A percentile compares a stretch with the other conserved stretches of the same genome.
phyloP scores from a whole-genome alignment of 2,888 invertebrate species.

The Drosophila stalkeri region DNA sequence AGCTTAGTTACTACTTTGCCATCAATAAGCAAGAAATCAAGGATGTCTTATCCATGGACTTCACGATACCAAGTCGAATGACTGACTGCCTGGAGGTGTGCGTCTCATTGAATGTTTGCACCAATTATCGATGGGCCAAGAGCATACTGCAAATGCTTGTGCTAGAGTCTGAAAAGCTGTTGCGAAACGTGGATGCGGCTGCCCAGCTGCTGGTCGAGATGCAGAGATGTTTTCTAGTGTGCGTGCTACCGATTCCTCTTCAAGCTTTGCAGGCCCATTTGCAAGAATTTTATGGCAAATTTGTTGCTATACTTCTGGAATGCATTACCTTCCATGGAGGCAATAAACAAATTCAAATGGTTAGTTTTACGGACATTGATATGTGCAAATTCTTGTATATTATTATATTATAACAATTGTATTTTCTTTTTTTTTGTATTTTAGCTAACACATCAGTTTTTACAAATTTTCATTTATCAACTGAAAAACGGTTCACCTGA shows the following conservation, averaged over 20 bases:
- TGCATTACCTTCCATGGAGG: conserved; percentile 62
- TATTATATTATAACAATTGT: too few relatives aligned
- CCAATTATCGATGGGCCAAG: conserved; percentile 83
- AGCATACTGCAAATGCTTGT: conserved; percentile 78
- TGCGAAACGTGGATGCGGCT: conserved; percentile 64
- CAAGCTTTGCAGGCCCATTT: conserved; percentile 71
- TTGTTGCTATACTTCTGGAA: conserved; percentile 76
- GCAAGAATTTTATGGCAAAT: conserved; percentile 77
- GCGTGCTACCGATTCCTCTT: conserved; percentile 76
- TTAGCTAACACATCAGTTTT: conserved; percentile 63
- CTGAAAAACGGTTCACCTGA: conserved; percentile 37
- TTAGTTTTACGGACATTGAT: conserved; percentile 27
- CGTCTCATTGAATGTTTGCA: conserved; percentile 64
- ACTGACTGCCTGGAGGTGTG: conserved; percentile 61
- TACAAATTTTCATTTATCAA: conserved; percentile 69
- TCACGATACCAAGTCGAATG: conserved; percentile 37
- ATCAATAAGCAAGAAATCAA: conserved; percentile 71
- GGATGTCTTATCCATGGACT: conserved; percentile 44
- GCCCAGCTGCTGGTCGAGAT: conserved; percentile 68
- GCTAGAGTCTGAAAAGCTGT: conserved; percentile 77
- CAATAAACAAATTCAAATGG: conserved; percentile 55
- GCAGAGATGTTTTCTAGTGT: conserved; percentile 79
- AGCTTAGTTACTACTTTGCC: conserved; percentile 72
- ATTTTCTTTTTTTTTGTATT: too few relatives aligned
- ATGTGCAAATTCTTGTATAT: background rate